Percentiles rank a stretch among this genome's conserved stretches.
phyloP scores from a whole-genome alignment of 2,113 vertebrate species.

The Brienomyrus longianalis region DNA sequence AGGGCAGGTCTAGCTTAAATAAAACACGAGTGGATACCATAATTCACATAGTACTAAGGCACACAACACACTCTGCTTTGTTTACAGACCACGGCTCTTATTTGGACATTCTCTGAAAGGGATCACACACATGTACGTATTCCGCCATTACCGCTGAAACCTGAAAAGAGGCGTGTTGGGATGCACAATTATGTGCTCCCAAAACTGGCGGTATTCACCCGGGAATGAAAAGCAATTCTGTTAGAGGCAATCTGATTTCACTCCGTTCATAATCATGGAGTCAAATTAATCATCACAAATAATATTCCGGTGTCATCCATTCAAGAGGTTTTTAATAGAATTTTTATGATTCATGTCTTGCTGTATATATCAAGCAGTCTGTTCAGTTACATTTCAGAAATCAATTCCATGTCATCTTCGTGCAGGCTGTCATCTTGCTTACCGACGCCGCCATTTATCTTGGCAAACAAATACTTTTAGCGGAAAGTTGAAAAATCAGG shows the following conservation, averaged over 20 bases:
- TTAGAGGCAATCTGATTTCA: constrained; percentile 74
- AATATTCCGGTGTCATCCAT: constrained; percentile 85
- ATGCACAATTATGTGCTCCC: constrained; percentile 59
- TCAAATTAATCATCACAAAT: constrained; percentile 94
- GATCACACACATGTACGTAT: constrained; percentile 42
- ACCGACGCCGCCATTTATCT: constrained; percentile 70
- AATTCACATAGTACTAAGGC: not conserved
- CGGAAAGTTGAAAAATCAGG: constrained; percentile 45
- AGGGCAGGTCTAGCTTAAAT: not conserved
- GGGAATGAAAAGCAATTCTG: constrained; percentile 91
- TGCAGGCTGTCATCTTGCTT: constrained; percentile 81
- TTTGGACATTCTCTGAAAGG: not conserved
- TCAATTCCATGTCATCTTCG: constrained; percentile 85
- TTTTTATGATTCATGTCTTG: constrained; percentile 88
- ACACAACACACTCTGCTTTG: not conserved
- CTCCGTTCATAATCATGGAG: constrained; percentile 89
- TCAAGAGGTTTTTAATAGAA: constrained; percentile 94
- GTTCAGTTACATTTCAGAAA: constrained; percentile 82
- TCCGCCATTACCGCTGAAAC: constrained; percentile 36
- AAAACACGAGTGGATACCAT: not conserved
- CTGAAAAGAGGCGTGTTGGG: constrained; percentile 53
- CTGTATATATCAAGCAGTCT: constrained; percentile 81
- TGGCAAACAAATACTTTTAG: constrained; percentile 69
- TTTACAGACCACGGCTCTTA: not conserved
- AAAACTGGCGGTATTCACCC: constrained; percentile 69